Percentiles rank a stretch among this genome's conserved stretches.
phyloP scores from a whole-genome alignment of 2,113 vertebrate species.

The Misgurnus mizolepis region DNA sequence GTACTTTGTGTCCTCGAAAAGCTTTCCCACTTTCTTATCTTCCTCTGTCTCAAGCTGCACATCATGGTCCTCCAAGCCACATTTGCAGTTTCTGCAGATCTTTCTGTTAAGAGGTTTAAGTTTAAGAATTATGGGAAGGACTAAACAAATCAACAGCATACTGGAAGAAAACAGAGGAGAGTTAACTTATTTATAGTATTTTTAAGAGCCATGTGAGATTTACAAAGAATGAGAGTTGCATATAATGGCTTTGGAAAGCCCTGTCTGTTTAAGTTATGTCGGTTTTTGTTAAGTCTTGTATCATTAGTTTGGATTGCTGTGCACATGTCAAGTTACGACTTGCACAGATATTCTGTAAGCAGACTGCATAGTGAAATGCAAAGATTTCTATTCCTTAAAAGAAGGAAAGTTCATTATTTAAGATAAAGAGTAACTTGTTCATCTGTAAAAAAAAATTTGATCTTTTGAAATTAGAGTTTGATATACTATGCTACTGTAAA shows the following conservation, averaged over 20 bases:
- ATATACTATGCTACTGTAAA: no score
- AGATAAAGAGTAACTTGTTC: not conserved
- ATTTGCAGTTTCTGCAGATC: constrained; percentile 97
- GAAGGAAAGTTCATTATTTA: no score
- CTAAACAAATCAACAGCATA: not conserved
- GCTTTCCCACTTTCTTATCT: constrained; percentile 92
- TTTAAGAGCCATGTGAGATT: not conserved
- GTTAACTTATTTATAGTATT: not conserved
- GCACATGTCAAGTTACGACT: constrained; percentile 45
- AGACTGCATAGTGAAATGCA: not conserved
- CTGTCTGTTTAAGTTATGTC: not conserved
- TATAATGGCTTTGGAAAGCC: not conserved
- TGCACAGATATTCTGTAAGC: not conserved
- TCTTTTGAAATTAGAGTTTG: no score
- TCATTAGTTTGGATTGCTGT: constrained; percentile 35
- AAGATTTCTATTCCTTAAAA: not conserved
- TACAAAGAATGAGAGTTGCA: not conserved
- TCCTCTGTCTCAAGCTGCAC: constrained; percentile 86
- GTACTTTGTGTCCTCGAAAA: constrained; percentile 97
- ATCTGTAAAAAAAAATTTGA: not conserved
- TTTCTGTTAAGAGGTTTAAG: constrained; percentile 76
- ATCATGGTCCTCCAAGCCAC: constrained; percentile 91
- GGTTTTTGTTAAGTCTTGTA: constrained; percentile 25
- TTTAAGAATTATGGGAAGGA: not conserved
- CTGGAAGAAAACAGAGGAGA: no score